Conservation (phyloP, 2,797 vertebrate species). For the Ctenochaetus hawaiiensis region DNA sequence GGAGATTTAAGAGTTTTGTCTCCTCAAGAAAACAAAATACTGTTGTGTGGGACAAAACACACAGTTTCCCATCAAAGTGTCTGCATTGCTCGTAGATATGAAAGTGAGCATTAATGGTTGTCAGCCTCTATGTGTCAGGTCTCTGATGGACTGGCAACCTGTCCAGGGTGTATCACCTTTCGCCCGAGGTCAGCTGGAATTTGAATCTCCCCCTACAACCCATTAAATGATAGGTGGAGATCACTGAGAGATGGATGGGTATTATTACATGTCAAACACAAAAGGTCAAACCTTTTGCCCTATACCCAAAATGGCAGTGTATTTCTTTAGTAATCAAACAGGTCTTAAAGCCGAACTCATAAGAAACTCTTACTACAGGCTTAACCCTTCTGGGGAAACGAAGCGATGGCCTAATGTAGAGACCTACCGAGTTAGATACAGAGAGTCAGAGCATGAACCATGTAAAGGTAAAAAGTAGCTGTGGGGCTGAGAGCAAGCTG, state of each 20-base stretch:
- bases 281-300: background rate
- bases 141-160: background rate
- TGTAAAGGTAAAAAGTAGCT: background rate
- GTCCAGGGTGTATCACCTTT: background rate
- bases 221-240: background rate
- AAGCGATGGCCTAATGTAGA: background rate
- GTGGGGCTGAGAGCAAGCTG: background rate
- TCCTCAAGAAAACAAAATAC: slow-evolving; percentile 1
- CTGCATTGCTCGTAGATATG: background rate
- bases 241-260: background rate
- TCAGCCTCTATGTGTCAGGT: background rate
- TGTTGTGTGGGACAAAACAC: background rate
- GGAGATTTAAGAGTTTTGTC: background rate
- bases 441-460: slow-evolving; percentile 10
- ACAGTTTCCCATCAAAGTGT: background rate
- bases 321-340: background rate
- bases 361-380: background rate
- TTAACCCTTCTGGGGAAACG: slow-evolving; percentile 10
- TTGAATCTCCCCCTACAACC: too few species aligned
- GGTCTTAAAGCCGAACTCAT: background rate
- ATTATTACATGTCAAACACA: background rate
- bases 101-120: background rate
- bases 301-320: background rate
- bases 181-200: too few species aligned
- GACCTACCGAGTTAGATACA: background rate